Evolutionary conservation across 1,140 invertebrate species (phyloP), one percentile per base, ranked within the genome.

Genomic region (Megalonaias nervosa): DNA sequence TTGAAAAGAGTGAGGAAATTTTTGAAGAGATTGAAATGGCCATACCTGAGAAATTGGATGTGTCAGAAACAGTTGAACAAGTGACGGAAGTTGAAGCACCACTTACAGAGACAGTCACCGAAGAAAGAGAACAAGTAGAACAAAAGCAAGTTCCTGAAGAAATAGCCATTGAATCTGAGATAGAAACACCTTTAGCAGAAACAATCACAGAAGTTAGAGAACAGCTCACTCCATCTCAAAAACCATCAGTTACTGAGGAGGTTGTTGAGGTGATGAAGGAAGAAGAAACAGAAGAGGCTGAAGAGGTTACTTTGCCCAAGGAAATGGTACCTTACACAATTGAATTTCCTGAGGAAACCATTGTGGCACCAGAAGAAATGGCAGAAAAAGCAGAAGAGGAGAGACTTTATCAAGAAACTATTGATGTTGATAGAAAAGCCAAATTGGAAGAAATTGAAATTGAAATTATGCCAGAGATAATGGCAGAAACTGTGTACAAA

Each of bases 241-340:
- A 71, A 71, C 69, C 23, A 38, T 71, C 69, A 67, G 23, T 64
- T 31, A 21, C 60, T 62, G 76, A 66, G 68, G 73, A 75, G 60
- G 71, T 62, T n/a, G 56, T 66, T 64, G 62, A 72, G 62, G 58
- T 31, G 38, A 59, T n/a, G 5, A 67, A 70, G 57, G 69, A 62
- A 59, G 68, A 66, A 75, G 21, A 70, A 58, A 56, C 67, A 64
- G 69, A 74, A 38, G 55, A 72, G 19, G 55, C 65, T 59, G 70
- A 79, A 59, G 64, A 58, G 23, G 56, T 72, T 23, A 38, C 38
- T 9, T 38, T 38, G 38, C 38, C 38, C 4, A 3, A 38, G 38
- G 4, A 5, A 38, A 38, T 6, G 38, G 38, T 38, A 38, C 38
- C 38, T 38, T 38, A 38, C 38, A 38, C 38, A 38, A 9, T 38